phyloP scores from a whole-genome alignment of 2,113 vertebrate species.

The Drymodes brunneopygia region DNA sequence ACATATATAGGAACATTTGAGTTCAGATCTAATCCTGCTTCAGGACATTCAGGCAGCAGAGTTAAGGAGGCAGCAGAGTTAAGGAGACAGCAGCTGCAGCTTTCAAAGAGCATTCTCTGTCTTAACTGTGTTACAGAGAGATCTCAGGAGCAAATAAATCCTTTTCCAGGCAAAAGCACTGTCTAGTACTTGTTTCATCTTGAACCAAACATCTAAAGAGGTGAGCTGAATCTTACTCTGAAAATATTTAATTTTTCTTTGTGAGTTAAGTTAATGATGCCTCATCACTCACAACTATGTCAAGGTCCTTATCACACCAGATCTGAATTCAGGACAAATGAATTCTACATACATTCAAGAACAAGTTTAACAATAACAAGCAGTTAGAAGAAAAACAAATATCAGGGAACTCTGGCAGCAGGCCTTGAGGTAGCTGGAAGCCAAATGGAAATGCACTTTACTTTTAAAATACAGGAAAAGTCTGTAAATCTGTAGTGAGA shows the following conservation, averaged over 20 bases:
- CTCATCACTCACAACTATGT: neutral
- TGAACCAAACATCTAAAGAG: neutral
- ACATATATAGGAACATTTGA: neutral
- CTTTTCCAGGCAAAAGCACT: neutral
- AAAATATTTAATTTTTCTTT: neutral
- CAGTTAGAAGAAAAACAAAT: neutral
- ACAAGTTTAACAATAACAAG: neutral
- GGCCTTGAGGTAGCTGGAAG: neutral
- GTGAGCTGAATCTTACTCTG: neutral
- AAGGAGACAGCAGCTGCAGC: neutral
- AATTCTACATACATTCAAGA: neutral
- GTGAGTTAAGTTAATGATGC: neutral
- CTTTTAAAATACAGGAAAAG: neutral
- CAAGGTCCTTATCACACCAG: accelerated
- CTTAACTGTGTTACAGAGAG: neutral
- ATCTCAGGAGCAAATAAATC: neutral
- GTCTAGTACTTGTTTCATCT: neutral
- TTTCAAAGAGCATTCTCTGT: neutral
- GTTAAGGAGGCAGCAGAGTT: neutral
- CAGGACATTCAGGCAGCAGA: neutral
- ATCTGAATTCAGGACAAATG: neutral
- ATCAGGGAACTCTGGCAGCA: neutral
- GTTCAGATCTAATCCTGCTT: neutral
- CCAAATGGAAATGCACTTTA: neutral
- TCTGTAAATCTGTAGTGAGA: neutral